A percentile compares a stretch with the other conserved stretches of the same genome.
Conservation (phyloP, 1,140 invertebrate species). For the Drosophila micromelanica region DNA sequence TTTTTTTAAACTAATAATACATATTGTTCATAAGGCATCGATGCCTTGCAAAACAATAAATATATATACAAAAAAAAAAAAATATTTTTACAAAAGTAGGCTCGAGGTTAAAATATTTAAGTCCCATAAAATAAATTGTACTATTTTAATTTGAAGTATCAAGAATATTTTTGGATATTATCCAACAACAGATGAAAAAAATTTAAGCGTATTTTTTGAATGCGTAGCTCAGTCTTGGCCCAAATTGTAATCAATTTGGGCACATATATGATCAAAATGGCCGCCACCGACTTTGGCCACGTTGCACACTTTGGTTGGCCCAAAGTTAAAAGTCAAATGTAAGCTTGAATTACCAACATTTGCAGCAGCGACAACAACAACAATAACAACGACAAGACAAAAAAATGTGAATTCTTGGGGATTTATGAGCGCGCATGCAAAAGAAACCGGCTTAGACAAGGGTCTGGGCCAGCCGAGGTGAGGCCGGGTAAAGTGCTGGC, state of each 20-base stretch:
- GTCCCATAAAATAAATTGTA: too few species aligned
- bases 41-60: too few species aligned
- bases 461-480: conserved; percentile 21
- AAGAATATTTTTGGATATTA: background rate
- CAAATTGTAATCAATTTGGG: conserved; percentile 53
- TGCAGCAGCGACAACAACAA: conserved; percentile 19
- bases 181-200: conserved; percentile 1
- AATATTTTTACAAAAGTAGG: too few species aligned
- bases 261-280: conserved; percentile 68
- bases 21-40: too few species aligned
- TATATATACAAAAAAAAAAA: too few species aligned
- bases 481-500: background rate
- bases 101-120: too few species aligned
- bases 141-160: background rate
- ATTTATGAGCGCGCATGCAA: conserved; percentile 77
- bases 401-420: conserved; percentile 77
- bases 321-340: conserved; percentile 81
- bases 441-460: conserved; percentile 51
- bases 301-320: conserved; percentile 70
- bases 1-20: too few species aligned
- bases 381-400: conserved; percentile 28
- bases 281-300: conserved; percentile 63
- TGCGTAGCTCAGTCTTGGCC: conserved; percentile 55
- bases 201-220: conserved; percentile 17
- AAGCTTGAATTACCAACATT: conserved; percentile 74